phyloP scores from a whole-genome alignment of 64 coral and sea anemone genomes.

The Dendronephthya gigantea region DNA sequence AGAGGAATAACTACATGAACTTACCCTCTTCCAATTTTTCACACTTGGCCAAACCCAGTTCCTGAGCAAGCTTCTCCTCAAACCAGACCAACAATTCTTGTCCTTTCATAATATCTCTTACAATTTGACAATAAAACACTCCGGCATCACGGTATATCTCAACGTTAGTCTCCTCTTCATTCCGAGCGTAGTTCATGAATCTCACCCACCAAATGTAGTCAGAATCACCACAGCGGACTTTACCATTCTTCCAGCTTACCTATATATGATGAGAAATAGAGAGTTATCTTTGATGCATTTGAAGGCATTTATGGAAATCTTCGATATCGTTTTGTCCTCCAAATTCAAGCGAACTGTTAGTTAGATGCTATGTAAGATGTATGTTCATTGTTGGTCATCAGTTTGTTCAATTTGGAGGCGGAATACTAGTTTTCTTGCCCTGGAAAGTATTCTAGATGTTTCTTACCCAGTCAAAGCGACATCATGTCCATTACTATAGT shows the following conservation, averaged over 20 bases:
- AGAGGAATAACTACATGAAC: not conserved
- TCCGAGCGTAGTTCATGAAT: not conserved
- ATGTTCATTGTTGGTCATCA: no score
- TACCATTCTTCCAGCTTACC: not conserved
- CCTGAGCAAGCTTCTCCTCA: not conserved
- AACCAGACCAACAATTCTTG: slow-evolving; percentile 1
- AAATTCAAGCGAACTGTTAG: no score
- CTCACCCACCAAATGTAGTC: not conserved
- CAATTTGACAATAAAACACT: not conserved
- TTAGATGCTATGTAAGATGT: no score
- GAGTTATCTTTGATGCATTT: not conserved
- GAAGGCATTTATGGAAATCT: not conserved
- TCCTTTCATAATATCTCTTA: not conserved
- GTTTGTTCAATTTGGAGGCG: no score
- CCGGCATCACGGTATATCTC: not conserved
- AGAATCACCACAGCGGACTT: not conserved
- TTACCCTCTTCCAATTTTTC: not conserved
- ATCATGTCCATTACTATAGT: no score
- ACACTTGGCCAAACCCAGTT: not conserved
- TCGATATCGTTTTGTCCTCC: no score
- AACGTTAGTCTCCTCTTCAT: not conserved
- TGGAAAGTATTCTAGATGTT: no score
- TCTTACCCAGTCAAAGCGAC: no score
- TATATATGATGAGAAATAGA: not conserved
- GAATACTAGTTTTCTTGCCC: no score